A percentile compares a stretch with the other conserved stretches of the same genome.
These are phyloP conservation scores for Meteorus cinctellus DNA, from an alignment of 2,888 invertebrate genomes.

Conservation along the genomic window DNA sequence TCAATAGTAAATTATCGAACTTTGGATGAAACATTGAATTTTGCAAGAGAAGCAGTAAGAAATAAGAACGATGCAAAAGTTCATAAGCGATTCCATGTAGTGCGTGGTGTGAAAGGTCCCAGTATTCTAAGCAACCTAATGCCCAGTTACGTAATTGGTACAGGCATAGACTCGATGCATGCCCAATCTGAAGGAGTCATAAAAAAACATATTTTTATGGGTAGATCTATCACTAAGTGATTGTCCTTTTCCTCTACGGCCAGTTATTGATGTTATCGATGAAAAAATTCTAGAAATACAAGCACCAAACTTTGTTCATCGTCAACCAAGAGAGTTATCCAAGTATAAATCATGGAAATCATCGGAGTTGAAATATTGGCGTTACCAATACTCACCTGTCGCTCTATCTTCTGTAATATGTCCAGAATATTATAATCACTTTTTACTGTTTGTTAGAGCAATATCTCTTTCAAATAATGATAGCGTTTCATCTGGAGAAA, in stretches of 20 bases:
- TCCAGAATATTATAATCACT: constrained; percentile 14
- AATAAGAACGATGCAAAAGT: neutral
- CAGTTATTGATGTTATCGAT: constrained; percentile 1
- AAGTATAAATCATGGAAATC: constrained; percentile 12
- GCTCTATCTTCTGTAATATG: constrained; percentile 1
- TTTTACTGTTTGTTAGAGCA: neutral
- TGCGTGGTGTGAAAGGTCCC: constrained; percentile 47
- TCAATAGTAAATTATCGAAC: constrained; percentile 38
- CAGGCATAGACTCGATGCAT: constrained; percentile 47
- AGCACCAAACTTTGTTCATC: constrained; percentile 7
- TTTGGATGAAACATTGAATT: neutral
- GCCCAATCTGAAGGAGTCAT: constrained; percentile 39
- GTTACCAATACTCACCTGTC: constrained; percentile 9
- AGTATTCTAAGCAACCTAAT: constrained; percentile 41
- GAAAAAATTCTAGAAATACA: neutral
- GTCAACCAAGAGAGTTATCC: neutral
- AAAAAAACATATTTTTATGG: constrained; percentile 26
- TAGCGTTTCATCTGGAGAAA: neutral
- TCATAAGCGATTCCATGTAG: neutral
- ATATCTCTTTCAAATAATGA: constrained; percentile 17
- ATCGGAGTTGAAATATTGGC: constrained; percentile 13
- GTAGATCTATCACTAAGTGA: neutral
- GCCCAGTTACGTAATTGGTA: constrained; percentile 45
- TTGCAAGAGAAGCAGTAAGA: neutral
- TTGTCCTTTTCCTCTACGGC: neutral